These are phyloP conservation scores for Dioctria linearis DNA, from an alignment of 2,888 invertebrate species.

Conservation along the genomic window DNA sequence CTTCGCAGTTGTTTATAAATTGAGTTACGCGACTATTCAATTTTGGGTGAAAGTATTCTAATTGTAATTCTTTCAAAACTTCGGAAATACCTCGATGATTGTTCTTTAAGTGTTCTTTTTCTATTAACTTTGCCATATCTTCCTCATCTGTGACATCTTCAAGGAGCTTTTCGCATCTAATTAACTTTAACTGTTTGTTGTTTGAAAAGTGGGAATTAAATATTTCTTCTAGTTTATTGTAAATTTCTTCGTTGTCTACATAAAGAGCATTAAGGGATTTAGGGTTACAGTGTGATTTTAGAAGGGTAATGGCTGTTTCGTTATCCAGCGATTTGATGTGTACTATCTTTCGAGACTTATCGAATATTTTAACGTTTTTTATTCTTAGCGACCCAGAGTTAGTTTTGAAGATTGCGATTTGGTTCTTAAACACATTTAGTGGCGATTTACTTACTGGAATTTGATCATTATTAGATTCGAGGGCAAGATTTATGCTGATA, in stretches of 20 bases:
- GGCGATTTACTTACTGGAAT: conserved; percentile 74
- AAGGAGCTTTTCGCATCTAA: no score
- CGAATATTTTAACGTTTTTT: neutral
- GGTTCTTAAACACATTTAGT: conserved; percentile 91
- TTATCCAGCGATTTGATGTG: neutral
- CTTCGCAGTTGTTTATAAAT: conserved; percentile 53
- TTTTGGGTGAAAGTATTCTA: neutral
- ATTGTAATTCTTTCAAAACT: no score
- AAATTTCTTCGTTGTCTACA: neutral
- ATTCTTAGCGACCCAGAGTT: conserved; percentile 74
- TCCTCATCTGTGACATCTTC: conserved; percentile 53
- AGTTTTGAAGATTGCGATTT: conserved; percentile 89
- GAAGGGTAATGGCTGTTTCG: neutral
- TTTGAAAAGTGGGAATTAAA: no score
- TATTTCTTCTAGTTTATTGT: neutral
- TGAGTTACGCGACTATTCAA: no score
- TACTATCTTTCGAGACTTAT: neutral
- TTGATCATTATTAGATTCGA: neutral
- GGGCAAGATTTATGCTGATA: conserved; percentile 59
- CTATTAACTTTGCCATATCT: conserved; percentile 56
- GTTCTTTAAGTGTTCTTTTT: conserved; percentile 25
- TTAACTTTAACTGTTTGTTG: no score
- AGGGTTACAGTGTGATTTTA: neutral
- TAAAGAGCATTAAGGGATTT: conserved; percentile 14
- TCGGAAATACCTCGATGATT: no score